Evolutionary conservation across 2,113 vertebrate genomes (phyloP).

Genomic region (Chaetodon trifascialis): DNA sequence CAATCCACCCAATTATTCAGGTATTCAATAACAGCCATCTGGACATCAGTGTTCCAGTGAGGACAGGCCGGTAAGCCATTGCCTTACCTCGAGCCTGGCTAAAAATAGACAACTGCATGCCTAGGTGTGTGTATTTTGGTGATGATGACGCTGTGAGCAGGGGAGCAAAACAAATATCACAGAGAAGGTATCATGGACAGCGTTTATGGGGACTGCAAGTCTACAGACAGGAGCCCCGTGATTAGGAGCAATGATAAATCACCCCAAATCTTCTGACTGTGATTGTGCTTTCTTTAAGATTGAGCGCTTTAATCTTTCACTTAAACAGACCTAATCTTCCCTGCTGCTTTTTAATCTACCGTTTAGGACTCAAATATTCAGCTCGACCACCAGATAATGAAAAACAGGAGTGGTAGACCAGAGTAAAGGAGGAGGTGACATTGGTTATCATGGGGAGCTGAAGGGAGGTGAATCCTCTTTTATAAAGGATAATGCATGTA

Average conservation of each 20-base stretch:
- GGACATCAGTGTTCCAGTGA: constrained; percentile 1
- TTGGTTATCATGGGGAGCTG: constrained; percentile 14
- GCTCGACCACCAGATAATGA: constrained; percentile 54
- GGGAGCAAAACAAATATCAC: constrained; percentile 59
- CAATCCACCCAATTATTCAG: neutral
- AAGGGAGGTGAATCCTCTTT: constrained; percentile 20
- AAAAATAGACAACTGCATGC: constrained; percentile 39
- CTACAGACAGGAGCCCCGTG: constrained; percentile 30
- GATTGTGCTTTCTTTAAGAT: constrained; percentile 68
- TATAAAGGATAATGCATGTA: neutral
- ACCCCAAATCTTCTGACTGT: constrained; percentile 40
- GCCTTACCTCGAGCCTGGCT: constrained; percentile 12
- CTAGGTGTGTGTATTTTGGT: constrained; percentile 35
- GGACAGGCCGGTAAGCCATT: neutral
- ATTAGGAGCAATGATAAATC: constrained; percentile 71
- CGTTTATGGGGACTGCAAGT: constrained; percentile 27
- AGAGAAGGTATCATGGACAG: constrained; percentile 28
- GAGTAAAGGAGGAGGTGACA: constrained; percentile 27
- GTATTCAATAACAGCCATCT: neutral
- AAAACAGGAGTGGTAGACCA: constrained; percentile 15
- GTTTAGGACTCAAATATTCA: constrained; percentile 40
- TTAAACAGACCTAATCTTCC: constrained; percentile 71
- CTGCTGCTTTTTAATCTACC: constrained; percentile 70
- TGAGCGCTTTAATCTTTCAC: constrained; percentile 76
- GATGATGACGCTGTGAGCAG: constrained; percentile 51